Percentiles rank a stretch among this genome's conserved stretches.
phyloP scores from a whole-genome alignment of 2,797 vertebrate species.

The Chiloscyllium punctatum region DNA sequence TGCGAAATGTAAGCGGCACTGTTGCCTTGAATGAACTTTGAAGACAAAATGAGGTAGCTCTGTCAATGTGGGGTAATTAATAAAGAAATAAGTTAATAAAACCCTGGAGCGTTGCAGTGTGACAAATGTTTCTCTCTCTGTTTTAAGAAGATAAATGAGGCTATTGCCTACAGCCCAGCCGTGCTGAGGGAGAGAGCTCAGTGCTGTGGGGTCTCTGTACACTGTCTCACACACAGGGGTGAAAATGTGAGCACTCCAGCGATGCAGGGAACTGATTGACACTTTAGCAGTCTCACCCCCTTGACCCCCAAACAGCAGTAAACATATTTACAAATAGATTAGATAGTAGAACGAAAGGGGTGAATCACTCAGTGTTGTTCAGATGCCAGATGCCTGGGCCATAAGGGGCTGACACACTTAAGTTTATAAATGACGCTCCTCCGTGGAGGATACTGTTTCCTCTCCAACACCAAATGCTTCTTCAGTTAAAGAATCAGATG shows the following conservation, averaged over 20 bases:
- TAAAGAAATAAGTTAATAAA: neutral
- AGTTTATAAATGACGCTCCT: neutral
- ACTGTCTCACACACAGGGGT: neutral
- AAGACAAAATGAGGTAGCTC: neutral
- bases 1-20: neutral
- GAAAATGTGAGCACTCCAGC: neutral
- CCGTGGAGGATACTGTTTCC: neutral
- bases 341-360: too few species aligned
- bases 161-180: neutral
- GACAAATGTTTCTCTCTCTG: neutral
- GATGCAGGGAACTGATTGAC: neutral
- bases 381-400: neutral
- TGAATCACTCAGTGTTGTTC: neutral
- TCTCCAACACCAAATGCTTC: neutral
- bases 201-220: neutral
- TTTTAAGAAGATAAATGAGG: neutral
- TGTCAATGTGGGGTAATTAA: neutral
- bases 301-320: neutral
- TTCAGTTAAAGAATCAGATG: neutral
- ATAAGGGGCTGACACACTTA: neutral
- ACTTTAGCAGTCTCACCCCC: too few species aligned
- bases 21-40: neutral
- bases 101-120: neutral
- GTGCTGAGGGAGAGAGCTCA: neutral
- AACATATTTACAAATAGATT: neutral